These are phyloP conservation scores for Lasiurus cinereus DNA, from an alignment of 2,113 vertebrate genomes.

Conservation along the genomic window DNA sequence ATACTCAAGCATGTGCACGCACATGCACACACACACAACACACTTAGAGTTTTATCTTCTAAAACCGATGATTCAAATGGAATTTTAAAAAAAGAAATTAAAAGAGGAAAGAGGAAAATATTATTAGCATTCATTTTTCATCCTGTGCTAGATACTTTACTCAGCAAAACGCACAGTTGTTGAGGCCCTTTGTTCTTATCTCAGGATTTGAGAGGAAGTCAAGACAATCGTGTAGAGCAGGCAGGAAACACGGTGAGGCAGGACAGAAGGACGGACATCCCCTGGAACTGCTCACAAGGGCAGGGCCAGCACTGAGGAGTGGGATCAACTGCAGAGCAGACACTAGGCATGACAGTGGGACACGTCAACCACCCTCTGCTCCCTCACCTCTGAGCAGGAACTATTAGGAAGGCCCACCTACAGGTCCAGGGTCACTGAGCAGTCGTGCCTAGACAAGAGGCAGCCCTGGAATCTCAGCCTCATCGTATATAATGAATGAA, in stretches of 20 bases:
- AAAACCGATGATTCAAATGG: constrained; percentile 40
- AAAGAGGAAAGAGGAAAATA: constrained; percentile 54
- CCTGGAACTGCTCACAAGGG: background rate
- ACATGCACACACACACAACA: background rate
- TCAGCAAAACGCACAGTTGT: constrained; percentile 17
- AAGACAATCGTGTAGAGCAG: background rate
- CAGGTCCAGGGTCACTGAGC: background rate
- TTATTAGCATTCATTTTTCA: constrained; percentile 34
- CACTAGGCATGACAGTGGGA: background rate
- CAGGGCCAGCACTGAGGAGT: background rate
- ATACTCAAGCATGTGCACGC: background rate
- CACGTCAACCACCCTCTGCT: accelerated
- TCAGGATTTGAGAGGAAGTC: constrained; percentile 1
- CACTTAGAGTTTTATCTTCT: constrained; percentile 15
- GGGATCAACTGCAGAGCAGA: background rate
- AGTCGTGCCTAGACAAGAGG: background rate
- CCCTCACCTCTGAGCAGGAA: background rate
- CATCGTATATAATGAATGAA: background rate
- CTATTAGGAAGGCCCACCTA: background rate
- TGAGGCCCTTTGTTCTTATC: background rate
- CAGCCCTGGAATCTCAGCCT: background rate
- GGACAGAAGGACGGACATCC: background rate
- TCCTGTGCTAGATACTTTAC: constrained; percentile 23
- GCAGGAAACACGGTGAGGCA: background rate
- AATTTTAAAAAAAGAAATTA: background rate